These are phyloP conservation scores for Microtus obscurus DNA, from an alignment of 2,797 vertebrate species.

Conservation along the genomic window DNA sequence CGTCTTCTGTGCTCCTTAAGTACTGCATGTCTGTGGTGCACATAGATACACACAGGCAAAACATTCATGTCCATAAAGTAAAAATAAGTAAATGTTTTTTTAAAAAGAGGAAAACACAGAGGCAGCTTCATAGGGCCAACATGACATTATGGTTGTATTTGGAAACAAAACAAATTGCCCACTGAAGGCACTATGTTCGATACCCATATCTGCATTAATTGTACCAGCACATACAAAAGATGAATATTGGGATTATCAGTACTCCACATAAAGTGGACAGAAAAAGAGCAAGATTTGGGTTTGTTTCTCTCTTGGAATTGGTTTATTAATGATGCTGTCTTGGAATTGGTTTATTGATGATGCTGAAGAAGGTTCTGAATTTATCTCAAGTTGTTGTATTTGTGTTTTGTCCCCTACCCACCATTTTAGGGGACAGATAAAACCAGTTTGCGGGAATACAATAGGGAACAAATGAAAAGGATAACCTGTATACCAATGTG, in stretches of 20 bases:
- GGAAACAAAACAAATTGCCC: neutral
- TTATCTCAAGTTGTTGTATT: neutral
- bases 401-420: neutral
- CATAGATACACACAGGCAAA: neutral
- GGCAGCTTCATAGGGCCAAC: neutral
- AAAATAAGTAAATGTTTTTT: too few relatives aligned
- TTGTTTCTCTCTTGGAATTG: neutral
- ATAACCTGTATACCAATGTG: neutral
- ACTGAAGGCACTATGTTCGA: neutral
- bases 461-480: conserved; percentile 2
- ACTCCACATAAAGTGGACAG: neutral
- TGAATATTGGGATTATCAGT: neutral
- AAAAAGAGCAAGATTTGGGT: neutral
- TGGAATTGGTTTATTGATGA: neutral
- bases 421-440: neutral
- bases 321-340: neutral
- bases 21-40: neutral
- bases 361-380: neutral
- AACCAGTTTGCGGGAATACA: neutral
- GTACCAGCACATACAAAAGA: neutral
- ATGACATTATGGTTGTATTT: neutral
- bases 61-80: neutral
- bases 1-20: neutral
- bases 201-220: neutral
- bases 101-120: neutral